phyloP scores from a whole-genome alignment of 2,888 invertebrate genomes.

The Drosophila sordidapex region DNA sequence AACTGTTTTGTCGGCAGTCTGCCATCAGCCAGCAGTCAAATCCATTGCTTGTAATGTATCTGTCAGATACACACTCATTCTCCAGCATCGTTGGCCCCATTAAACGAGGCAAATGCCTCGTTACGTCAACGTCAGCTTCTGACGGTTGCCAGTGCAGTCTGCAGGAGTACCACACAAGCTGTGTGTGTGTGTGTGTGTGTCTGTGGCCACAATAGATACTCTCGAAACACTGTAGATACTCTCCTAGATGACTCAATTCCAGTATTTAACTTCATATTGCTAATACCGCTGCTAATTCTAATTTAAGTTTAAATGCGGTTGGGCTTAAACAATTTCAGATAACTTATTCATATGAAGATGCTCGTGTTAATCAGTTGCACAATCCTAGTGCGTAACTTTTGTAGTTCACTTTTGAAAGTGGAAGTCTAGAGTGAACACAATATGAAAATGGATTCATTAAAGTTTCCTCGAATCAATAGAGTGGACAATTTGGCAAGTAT shows the following conservation, averaged over 20 bases:
- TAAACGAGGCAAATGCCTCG: constrained; percentile 8
- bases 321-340: not conserved
- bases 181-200: not conserved
- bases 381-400: not conserved
- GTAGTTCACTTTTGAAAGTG: not conserved
- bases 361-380: not conserved
- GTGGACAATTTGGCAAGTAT: not conserved
- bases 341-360: not conserved
- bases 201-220: not conserved
- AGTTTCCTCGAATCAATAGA: not conserved
- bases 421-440: not conserved
- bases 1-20: constrained; percentile 8
- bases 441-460: not conserved
- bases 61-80: constrained; percentile 46
- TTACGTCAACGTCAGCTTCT: constrained; percentile 20
- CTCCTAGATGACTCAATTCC: not conserved
- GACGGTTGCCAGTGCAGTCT: not conserved
- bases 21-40: constrained; percentile 15
- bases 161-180: not conserved
- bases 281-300: not conserved
- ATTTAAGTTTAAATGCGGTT: not conserved
- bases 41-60: constrained; percentile 57
- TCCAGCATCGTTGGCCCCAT: constrained; percentile 17
- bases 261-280: not conserved
- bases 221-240: not conserved